phyloP scores from a whole-genome alignment of 1,140 invertebrate species.

The Hylaeus volcanicus region DNA sequence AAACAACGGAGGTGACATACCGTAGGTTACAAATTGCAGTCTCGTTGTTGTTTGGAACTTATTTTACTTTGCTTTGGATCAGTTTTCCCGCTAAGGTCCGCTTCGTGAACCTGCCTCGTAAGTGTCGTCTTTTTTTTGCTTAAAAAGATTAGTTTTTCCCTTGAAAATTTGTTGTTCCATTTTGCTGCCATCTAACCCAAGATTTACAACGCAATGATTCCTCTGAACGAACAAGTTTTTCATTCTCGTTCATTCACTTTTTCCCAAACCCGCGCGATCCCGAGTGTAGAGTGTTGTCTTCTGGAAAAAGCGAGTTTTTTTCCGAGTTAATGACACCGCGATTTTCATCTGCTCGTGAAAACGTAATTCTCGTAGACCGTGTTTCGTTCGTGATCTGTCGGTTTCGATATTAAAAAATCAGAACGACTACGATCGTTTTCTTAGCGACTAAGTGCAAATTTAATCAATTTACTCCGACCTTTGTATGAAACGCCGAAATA shows the following conservation, averaged over 20 bases:
- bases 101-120: conserved; percentile 18
- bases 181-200: conserved; percentile 43
- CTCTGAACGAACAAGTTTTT: conserved; percentile 48
- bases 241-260: conserved; percentile 65
- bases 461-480: too few species aligned
- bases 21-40: conserved; percentile 22
- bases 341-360: too few species aligned
- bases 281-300: conserved; percentile 72
- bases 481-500: too few species aligned
- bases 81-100: conserved; percentile 24
- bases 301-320: conserved; percentile 73
- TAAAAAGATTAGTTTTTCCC: conserved; percentile 10
- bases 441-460: too few species aligned
- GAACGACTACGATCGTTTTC: too few species aligned
- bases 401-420: too few species aligned
- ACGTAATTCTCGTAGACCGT: conserved; percentile 4
- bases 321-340: conserved; percentile 52
- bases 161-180: conserved; percentile 32
- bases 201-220: conserved; percentile 39
- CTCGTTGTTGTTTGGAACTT: conserved; percentile 70
- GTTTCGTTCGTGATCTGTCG: not conserved
- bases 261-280: conserved; percentile 70
- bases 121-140: not conserved
- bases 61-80: conserved; percentile 27
- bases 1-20: conserved; percentile 28